Conservation (phyloP, 2,888 invertebrate species). For the Epiblema foenella region DNA sequence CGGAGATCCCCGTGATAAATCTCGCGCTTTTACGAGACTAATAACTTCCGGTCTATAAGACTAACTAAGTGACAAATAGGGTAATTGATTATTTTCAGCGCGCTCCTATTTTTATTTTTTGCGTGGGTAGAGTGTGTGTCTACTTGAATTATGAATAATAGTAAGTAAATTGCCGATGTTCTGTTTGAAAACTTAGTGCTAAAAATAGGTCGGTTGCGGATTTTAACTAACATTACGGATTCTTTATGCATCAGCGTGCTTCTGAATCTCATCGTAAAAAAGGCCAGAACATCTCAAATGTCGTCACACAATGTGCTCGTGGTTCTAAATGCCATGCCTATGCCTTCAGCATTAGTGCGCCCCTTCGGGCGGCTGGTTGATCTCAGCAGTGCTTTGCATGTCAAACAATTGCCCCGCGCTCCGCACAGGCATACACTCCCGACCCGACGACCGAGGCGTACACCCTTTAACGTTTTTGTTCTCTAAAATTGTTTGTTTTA, state of each 20-base stretch:
- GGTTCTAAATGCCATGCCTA: conserved; percentile 59
- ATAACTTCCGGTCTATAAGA: conserved; percentile 40
- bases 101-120: conserved; percentile 24
- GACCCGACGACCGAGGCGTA: conserved; percentile 70
- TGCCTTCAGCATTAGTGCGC: conserved; percentile 64
- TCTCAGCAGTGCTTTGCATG: conserved; percentile 76
- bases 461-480: conserved; percentile 71
- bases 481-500: conserved; percentile 75
- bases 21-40: conserved; percentile 41
- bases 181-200: background rate
- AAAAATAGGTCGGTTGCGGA: background rate
- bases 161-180: background rate
- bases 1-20: conserved; percentile 43
- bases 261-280: conserved; percentile 8
- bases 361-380: conserved; percentile 63
- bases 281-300: conserved; percentile 27
- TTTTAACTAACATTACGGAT: conserved; percentile 1
- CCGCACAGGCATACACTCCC: conserved; percentile 58
- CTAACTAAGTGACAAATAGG: conserved; percentile 40
- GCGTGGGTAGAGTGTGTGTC: conserved; percentile 23
- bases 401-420: conserved; percentile 75
- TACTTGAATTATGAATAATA: conserved; percentile 21
- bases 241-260: conserved; percentile 3
- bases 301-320: conserved; percentile 29
- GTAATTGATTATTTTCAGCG: conserved; percentile 37